Percentiles rank a stretch among this genome's conserved stretches.
These are phyloP conservation scores for Pteropus alecto DNA, from an alignment of 2,113 vertebrate genomes.

Conservation along the genomic window DNA sequence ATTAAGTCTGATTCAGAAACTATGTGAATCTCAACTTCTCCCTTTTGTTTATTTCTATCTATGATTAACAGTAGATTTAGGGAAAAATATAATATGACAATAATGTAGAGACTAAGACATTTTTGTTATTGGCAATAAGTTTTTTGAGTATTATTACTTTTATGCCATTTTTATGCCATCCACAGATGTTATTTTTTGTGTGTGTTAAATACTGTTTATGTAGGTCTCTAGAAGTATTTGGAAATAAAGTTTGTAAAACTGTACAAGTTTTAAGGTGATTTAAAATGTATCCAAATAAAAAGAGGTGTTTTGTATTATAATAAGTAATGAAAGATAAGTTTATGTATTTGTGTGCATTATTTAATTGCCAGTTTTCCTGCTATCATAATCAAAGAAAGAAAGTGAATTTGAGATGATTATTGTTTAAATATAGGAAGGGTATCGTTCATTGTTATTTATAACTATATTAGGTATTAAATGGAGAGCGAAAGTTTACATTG, in stretches of 20 bases:
- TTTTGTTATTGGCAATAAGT: not conserved
- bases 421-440: not conserved
- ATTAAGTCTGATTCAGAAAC: not conserved
- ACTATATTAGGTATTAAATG: not conserved
- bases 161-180: not conserved
- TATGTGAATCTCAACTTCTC: not conserved
- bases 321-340: not conserved
- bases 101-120: not conserved
- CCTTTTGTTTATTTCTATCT: not conserved
- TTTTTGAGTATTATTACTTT: not conserved
- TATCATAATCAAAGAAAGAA: not conserved
- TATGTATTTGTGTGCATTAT: not conserved
- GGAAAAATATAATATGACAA: not conserved
- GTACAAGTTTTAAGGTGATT: not conserved
- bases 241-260: not conserved
- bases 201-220: not conserved
- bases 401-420: not conserved
- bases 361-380: not conserved
- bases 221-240: not conserved
- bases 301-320: not conserved
- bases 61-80: not conserved
- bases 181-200: not conserved
- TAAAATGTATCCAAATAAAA: not conserved
- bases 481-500: not conserved
- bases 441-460: not conserved